These are phyloP conservation scores for Himalopsyche phryganea DNA, from an alignment of 1,140 invertebrate species.

Conservation along the genomic window DNA sequence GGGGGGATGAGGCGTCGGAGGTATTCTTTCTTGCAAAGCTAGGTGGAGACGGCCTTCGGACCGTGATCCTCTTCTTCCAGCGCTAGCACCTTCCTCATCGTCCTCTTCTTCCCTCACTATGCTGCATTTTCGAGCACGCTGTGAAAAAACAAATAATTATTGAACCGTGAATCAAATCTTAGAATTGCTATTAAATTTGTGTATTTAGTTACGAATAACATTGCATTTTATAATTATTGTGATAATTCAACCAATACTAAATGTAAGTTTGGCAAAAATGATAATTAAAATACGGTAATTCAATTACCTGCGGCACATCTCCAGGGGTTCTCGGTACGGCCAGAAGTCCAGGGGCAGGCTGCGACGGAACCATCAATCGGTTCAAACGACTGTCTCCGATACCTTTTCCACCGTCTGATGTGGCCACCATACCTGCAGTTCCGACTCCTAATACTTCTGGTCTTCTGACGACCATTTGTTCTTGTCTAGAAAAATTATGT, in stretches of 20 bases:
- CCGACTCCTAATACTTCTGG: constrained; percentile 42
- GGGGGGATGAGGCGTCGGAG: constrained; percentile 37
- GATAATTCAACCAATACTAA: too few relatives aligned
- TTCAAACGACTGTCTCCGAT: constrained; percentile 36
- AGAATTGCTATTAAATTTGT: too few relatives aligned
- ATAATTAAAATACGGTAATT: background rate
- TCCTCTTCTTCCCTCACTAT: constrained; percentile 86
- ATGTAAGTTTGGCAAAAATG: too few relatives aligned
- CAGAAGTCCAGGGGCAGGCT: constrained; percentile 38
- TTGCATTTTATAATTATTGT: too few relatives aligned
- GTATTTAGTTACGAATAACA: too few relatives aligned
- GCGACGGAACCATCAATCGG: constrained; percentile 41
- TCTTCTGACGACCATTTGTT: constrained; percentile 32
- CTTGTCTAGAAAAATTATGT: constrained; percentile 20
- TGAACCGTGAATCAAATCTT: background rate
- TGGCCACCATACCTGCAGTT: background rate
- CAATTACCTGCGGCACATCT: constrained; percentile 55
- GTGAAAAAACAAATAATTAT: constrained; percentile 3
- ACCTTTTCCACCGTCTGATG: constrained; percentile 26
- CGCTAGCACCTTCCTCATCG: constrained; percentile 63
- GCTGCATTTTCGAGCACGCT: constrained; percentile 78
- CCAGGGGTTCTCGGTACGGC: constrained; percentile 59
- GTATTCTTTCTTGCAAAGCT: constrained; percentile 50
- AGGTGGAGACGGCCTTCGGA: constrained; percentile 62
- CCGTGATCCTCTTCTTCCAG: constrained; percentile 56